Evolutionary conservation across 2,113 vertebrate species (phyloP), one percentile per base, ranked within the genome.

Genomic region (Chaetops frenatus): DNA sequence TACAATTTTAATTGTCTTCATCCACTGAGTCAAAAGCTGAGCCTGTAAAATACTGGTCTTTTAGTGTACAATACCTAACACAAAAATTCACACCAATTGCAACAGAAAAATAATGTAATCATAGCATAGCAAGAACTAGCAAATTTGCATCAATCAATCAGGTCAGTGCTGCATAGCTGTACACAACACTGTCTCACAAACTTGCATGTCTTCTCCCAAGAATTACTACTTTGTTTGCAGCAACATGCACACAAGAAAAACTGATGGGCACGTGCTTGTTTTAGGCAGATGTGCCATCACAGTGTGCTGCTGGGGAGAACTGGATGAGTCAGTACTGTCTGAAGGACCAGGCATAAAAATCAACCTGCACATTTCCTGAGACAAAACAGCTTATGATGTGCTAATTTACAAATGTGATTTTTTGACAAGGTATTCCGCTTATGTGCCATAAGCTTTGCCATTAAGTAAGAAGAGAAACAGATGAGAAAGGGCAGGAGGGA

Each of bases 191-290:
- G 28, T 70, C 33, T 76, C n/a, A 29, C 28, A 65, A 51, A 48
- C 24, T 62, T 4, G 0, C 47, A 62, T 29, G 15, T 0, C 58
- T 62, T 72, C 66, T 90, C 31, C 6, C 36, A 45, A 48, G 58
- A 65, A 61, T 76, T 33, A 15, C 13, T 60, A 8, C 21, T 66
- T 40, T 40, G 11, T 35, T 81, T 72, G 40, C 70, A 92, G 58
- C 58, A 70, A 20, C n/a, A 35, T 57, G 50, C 23, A 56, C 28
- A 15, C 8, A 12, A 47, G 54, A 51, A 64, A 48, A 50, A 7
- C 2, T 6, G 2, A 29, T 25, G 1, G 2, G 14, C 4, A 15
- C 1, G 0, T 6, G 14, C 25, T 76, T 65, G 21, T 33, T 77
- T 47, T 10, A 48, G 45, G 15, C 25, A 78, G 48, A 13, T 3